Base-by-base conservation (phyloP, 2,797 vertebrate species). In the Cyclopterus lumpus region DNA sequence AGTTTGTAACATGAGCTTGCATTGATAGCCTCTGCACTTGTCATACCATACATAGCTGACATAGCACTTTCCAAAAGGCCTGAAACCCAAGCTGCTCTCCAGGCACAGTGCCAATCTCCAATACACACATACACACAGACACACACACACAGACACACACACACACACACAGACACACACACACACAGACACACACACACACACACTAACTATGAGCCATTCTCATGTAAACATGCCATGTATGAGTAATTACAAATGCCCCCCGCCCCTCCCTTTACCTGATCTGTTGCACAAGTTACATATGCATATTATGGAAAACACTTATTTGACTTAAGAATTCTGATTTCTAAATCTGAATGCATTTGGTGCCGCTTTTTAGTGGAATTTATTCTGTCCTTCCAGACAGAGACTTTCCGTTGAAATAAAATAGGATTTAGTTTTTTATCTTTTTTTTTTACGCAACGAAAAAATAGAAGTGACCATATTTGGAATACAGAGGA, bases 11-110 rank as follows among this genome's bases (percentile, higher is more conserved):
- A 26, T 63, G 80, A 90, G 67, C 84, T 69, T 42, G 55, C 26
- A 61, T 60, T 81, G 66, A 82, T 46, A 67, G 67, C 60, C 71
- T 54, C 59, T 71, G 34, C 24, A 64, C 81, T 82, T 77, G 77
- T 72, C 85, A 60, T 81, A 70, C 77, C 67, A 5, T 51, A 68
- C 75, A 63, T 89, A 69, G 76, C 85, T 85, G 87, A 85, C 85
- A 84, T 84, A 80, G 71, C 71, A 75, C 66, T 78, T 85, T 85
- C 73, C 59, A 71, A 75, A 80, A 71, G 54, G 16, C 55, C 80
- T 86, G 83, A 86, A 86, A 88, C 81, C 72, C 48, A 80, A 85
- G 79, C 64, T 70, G 72, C 63, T 79, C 66, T 64, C 54, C 34
- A 28, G 76, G 76, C 82, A 74, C 34, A 58, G 49, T 66, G 73